These are phyloP conservation scores for Sigmodon hispidus DNA, from an alignment of 2,113 vertebrate genomes.

Conservation along the genomic window DNA sequence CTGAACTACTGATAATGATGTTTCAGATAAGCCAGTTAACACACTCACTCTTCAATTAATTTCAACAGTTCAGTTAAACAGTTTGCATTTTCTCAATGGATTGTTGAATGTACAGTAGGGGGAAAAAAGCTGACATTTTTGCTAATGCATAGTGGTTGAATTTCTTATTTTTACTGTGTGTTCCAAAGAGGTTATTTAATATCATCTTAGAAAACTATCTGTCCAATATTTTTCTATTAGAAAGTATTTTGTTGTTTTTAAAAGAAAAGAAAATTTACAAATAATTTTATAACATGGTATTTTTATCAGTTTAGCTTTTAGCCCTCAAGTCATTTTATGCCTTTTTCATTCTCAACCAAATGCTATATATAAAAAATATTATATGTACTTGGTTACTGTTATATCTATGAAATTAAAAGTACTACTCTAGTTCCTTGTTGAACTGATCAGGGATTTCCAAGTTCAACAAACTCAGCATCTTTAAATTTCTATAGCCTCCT, in stretches of 20 bases:
- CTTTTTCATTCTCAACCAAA: neutral
- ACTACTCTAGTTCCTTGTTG: neutral
- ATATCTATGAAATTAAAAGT: neutral
- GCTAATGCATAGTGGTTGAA: neutral
- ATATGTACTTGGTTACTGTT: neutral
- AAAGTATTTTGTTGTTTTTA: neutral
- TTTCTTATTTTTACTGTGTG: neutral
- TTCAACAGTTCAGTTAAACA: neutral
- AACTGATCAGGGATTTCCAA: neutral
- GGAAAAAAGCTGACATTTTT: neutral
- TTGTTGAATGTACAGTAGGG: neutral
- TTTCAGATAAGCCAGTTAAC: constrained; percentile 20
- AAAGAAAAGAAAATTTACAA: neutral
- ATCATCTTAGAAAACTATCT: neutral
- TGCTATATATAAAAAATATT: neutral
- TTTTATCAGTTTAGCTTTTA: constrained; percentile 22
- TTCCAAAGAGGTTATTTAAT: neutral
- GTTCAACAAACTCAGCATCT: neutral
- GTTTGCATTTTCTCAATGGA: constrained; percentile 16
- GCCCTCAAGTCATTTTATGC: neutral
- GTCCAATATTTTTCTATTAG: neutral
- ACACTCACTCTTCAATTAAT: constrained; percentile 9
- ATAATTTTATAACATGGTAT: neutral
- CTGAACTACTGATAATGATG: constrained; percentile 53
- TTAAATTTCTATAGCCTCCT: neutral